These are phyloP conservation scores for Drosophila sulfurigaster DNA, from an alignment of 1,140 invertebrate genomes.

Conservation along the genomic window DNA sequence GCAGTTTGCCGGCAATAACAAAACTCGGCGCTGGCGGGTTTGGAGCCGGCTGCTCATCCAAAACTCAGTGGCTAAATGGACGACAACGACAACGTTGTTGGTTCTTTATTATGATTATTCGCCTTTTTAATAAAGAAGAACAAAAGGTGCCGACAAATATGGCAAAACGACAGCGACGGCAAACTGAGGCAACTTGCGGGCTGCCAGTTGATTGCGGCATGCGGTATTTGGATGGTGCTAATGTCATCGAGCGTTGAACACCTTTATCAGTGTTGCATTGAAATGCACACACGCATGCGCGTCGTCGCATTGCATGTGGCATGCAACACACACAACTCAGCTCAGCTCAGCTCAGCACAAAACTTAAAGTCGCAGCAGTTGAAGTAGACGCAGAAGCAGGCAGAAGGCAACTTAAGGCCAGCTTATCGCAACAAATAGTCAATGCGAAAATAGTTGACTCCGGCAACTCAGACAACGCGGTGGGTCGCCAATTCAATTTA, in stretches of 20 bases:
- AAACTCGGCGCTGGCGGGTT: constrained; percentile 62
- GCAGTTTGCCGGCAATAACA: constrained; percentile 41
- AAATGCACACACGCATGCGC: constrained; percentile 82
- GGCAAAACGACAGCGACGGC: constrained; percentile 61
- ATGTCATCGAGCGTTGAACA: constrained; percentile 84
- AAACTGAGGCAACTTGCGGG: constrained; percentile 18
- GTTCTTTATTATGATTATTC: constrained; percentile 83
- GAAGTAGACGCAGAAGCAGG: background rate
- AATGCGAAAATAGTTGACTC: constrained; percentile 49
- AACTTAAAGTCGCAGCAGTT: no score
- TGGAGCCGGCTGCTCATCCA: constrained; percentile 67
- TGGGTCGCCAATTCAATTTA: constrained; percentile 81
- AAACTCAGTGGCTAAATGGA: constrained; percentile 81
- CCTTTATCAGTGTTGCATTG: constrained; percentile 84
- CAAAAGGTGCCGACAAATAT: constrained; percentile 82
- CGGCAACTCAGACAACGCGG: constrained; percentile 45
- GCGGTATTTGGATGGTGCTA: constrained; percentile 77
- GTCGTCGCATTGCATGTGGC: constrained; percentile 63
- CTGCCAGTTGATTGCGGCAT: constrained; percentile 56
- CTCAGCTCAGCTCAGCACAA: no score
- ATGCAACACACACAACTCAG: constrained; percentile 52
- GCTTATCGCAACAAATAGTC: constrained; percentile 74
- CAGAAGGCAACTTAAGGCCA: background rate
- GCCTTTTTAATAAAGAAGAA: constrained; percentile 84
- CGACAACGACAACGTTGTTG: constrained; percentile 64